phyloP scores from a whole-genome alignment of 1,140 invertebrate genomes.

The Solenopsis invicta region DNA sequence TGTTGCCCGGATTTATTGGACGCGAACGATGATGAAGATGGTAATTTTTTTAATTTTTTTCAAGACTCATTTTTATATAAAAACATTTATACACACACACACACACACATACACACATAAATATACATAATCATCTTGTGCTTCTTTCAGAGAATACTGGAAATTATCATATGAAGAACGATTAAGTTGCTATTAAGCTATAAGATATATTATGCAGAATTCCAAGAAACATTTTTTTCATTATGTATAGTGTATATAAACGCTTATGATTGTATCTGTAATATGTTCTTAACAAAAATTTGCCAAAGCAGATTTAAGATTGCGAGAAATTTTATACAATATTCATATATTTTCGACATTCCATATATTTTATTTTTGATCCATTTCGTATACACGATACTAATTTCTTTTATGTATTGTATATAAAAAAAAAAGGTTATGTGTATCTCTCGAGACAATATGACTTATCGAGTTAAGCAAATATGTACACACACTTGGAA shows the following conservation, averaged over 20 bases:
- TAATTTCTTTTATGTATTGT: constrained; percentile 24
- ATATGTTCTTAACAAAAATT: constrained; percentile 37
- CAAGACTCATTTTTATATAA: neutral
- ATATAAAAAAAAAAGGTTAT: constrained; percentile 22
- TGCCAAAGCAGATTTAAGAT: constrained; percentile 52
- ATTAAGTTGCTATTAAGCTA: constrained; percentile 75
- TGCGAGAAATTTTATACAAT: constrained; percentile 30
- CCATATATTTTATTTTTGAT: constrained; percentile 17
- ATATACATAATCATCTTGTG: constrained; percentile 58
- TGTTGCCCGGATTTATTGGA: constrained; percentile 98
- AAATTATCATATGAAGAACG: constrained; percentile 84
- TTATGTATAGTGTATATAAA: constrained; percentile 49
- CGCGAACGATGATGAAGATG: constrained; percentile 94
- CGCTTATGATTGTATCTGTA: constrained; percentile 24
- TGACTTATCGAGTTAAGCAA: constrained; percentile 54
- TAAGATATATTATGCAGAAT: constrained; percentile 34
- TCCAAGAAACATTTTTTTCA: constrained; percentile 44
- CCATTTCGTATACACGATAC: neutral
- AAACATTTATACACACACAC: neutral
- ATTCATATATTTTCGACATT: constrained; percentile 33
- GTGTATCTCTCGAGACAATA: constrained; percentile 71
- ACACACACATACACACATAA: neutral
- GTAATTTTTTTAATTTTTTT: constrained; percentile 65
- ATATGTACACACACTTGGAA: constrained; percentile 28
- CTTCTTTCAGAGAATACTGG: constrained; percentile 77